A percentile compares a stretch with the other conserved stretches of the same genome.
Evolutionary conservation across 2,797 vertebrate species (phyloP).

Genomic region (Triplophysa bombifrons): DNA sequence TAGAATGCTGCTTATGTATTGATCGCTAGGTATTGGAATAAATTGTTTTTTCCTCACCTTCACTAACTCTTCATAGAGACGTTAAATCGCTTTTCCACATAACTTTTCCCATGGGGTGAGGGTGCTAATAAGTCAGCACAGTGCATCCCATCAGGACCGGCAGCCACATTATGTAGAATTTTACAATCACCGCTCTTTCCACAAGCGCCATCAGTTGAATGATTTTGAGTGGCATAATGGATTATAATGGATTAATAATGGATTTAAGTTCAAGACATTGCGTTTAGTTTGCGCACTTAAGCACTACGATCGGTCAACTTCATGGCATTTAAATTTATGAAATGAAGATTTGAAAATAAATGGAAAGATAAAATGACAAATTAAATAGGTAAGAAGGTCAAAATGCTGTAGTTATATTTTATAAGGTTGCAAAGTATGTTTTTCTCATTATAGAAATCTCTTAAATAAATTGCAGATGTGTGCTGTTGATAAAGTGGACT

Average conservation of each 20-base stretch:
- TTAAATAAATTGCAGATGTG: no score
- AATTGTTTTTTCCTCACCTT: background rate
- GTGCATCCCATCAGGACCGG: slow-evolving; percentile 22
- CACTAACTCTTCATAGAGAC: background rate
- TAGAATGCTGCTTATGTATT: no score
- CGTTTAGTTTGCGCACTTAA: background rate
- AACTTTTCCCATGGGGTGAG: slow-evolving; percentile 5
- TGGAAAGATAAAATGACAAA: no score
- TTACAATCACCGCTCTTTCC: background rate
- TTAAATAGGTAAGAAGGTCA: no score
- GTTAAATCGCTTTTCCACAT: background rate
- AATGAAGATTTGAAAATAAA: no score
- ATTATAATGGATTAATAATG: background rate
- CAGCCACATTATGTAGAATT: background rate
- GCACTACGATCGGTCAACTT: no score
- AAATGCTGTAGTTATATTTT: no score
- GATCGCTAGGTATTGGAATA: no score
- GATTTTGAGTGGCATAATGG: background rate
- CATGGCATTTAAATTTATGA: no score
- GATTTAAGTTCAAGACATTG: background rate
- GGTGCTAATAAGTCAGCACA: background rate
- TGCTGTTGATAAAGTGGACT: no score
- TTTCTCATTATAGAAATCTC: no score
- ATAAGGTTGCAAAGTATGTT: no score
- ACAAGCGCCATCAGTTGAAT: background rate